Conservation (phyloP, 2,797 vertebrate genomes). For the Manis javanica region DNA sequence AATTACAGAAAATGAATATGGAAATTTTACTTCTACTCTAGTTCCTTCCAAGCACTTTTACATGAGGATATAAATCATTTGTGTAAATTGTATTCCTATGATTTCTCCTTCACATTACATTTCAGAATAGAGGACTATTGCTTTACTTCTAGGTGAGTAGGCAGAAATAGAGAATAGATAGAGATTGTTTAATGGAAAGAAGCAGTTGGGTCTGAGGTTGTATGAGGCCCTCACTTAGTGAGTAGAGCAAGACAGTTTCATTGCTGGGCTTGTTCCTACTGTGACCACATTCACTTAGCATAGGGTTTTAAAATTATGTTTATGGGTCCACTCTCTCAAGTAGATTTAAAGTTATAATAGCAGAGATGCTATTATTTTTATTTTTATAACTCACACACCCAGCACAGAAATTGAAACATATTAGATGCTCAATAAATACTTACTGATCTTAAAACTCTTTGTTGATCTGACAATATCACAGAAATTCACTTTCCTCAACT, state of each 20-base stretch:
- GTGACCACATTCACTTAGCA: not conserved
- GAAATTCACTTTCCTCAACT: not conserved
- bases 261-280: not conserved
- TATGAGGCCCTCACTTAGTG: not conserved
- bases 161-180: not conserved
- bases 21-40: not conserved
- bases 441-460: not conserved
- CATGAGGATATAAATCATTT: not conserved
- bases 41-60: not conserved
- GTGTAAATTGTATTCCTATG: not conserved
- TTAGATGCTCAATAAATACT: not conserved
- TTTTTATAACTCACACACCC: not conserved
- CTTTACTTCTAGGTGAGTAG: not conserved
- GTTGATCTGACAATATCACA: not conserved
- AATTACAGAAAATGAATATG: not conserved
- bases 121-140: not conserved
- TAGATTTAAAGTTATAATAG: not conserved
- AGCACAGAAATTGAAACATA: not conserved
- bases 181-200: not conserved
- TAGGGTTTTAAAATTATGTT: not conserved
- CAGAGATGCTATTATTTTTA: not conserved
- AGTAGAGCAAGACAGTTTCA: not conserved
- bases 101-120: not conserved
- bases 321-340: not conserved
- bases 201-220: not conserved